Base-by-base conservation (phyloP, 1,140 invertebrate species). In the Dolichoris vasculosae region DNA sequence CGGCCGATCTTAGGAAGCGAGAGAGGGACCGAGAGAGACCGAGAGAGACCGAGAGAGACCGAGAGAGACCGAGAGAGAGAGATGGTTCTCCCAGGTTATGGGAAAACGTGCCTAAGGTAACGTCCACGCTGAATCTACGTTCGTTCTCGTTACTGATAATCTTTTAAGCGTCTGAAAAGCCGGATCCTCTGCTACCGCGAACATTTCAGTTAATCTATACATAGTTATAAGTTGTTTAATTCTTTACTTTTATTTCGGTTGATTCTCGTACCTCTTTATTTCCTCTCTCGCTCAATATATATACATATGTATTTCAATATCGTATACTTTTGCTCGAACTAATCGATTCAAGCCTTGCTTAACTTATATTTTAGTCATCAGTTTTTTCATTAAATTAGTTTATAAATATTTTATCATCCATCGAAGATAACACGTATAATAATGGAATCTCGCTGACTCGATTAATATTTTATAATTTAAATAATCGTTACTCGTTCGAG, bases 61-160 rank as follows among this genome's bases (percentile, higher is more conserved):
- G 48, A 51, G 48, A 51, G 48, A 51, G 48, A 51, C 11, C 7
- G 7, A 46, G 43, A 46, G 43, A 6, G 43, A 46, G 43, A 7
- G 43, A 46, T 6, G 78, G 81, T 87, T 51, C 86, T 73, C 82
- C 78, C 46, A 32, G 84, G 85, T 89, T 88, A 89, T 89, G 85
- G 86, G 83, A 69, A 85, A 87, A 89, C 87, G 87, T 86, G 88
- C 87, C 87, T 55, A n/a, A 83, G 64, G 77, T 81, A 32, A 76
- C 76, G 82, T 87, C 86, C 85, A 84, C 84, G 46, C 32, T 69
- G 67, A 82, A 80, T 88, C 86, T 87, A 85, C 80, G 86, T 89
- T 88, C 83, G 82, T 87, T 82, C 88, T 88, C 87, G 87, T 89
- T 89, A 87, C 85, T 82, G 83, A 86, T 89, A 88, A 89, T 89